Evolutionary conservation across 2,797 vertebrate genomes (phyloP).

Genomic region (Tapirus indicus): DNA sequence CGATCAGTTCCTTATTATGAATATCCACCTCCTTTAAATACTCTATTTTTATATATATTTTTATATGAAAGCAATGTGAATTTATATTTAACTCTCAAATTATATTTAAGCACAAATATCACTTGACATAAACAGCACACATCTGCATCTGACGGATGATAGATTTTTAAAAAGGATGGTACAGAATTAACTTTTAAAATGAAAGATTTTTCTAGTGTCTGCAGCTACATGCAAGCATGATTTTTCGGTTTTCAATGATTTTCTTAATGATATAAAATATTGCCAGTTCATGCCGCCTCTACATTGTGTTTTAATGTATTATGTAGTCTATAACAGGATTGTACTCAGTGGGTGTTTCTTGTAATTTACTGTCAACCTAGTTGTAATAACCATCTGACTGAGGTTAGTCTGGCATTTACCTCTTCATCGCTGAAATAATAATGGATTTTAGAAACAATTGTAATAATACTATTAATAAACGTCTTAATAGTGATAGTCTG

Average conservation of each 20-base stretch:
- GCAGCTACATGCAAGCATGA: neutral
- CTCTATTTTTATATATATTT: slow-evolving; percentile 86
- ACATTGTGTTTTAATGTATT: neutral
- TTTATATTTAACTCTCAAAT: slow-evolving; percentile 83
- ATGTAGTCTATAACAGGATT: neutral
- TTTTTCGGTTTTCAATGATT: slow-evolving; percentile 20
- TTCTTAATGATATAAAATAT: slow-evolving; percentile 26
- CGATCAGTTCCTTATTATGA: slow-evolving; percentile 58
- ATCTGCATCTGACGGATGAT: slow-evolving; percentile 32
- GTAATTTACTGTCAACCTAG: neutral
- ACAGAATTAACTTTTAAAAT: slow-evolving; percentile 64
- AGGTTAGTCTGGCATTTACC: slow-evolving; percentile 49
- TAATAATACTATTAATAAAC: slow-evolving; percentile 77
- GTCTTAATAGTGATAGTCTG: neutral
- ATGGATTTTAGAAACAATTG: slow-evolving; percentile 58
- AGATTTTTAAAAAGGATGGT: slow-evolving; percentile 57
- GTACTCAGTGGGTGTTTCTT: neutral
- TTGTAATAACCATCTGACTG: neutral
- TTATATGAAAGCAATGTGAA: slow-evolving; percentile 82
- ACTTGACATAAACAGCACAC: slow-evolving; percentile 58
- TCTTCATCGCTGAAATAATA: slow-evolving; percentile 54
- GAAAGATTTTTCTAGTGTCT: slow-evolving; percentile 71
- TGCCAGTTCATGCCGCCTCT: neutral
- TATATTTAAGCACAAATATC: slow-evolving; percentile 76
- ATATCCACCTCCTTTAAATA: slow-evolving; percentile 73